These are phyloP conservation scores for Drosophila trichaetosa DNA, from an alignment of 2,888 invertebrate genomes.

Conservation along the genomic window DNA sequence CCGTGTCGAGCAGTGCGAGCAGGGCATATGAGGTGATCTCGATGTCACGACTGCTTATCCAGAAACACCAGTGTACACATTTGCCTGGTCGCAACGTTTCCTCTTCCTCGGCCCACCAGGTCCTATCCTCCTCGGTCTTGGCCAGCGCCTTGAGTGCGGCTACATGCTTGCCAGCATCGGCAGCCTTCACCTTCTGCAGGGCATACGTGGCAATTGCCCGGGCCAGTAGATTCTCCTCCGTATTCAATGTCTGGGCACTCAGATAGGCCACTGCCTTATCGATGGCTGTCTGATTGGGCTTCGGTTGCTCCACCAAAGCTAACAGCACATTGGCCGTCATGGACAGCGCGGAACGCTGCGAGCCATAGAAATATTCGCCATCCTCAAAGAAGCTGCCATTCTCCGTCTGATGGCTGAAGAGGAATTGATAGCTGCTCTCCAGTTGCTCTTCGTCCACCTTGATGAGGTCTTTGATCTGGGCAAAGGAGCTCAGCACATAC, in stretches of 20 bases:
- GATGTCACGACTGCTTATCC: conserved; percentile 77
- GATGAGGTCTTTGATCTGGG: conserved; percentile 89
- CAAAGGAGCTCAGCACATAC: conserved; percentile 91
- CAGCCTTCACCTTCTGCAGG: conserved; percentile 90
- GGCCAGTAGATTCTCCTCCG: conserved; percentile 89
- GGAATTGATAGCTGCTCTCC: conserved; percentile 89
- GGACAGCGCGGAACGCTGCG: conserved; percentile 88
- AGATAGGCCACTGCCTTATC: conserved; percentile 92
- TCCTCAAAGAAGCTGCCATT: conserved; percentile 93
- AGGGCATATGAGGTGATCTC: conserved; percentile 79
- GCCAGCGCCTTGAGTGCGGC: conserved; percentile 86
- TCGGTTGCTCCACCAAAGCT: conserved; percentile 89
- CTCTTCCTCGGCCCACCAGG: conserved; percentile 92
- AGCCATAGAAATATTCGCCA: conserved; percentile 90
- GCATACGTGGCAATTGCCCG: conserved; percentile 92
- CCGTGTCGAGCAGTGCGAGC: conserved; percentile 78
- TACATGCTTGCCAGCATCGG: conserved; percentile 86
- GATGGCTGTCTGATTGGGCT: conserved; percentile 86
- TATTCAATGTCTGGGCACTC: conserved; percentile 86
- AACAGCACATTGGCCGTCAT: conserved; percentile 92
- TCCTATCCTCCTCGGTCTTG: conserved; percentile 87
- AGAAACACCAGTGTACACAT: conserved; percentile 84
- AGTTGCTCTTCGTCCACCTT: conserved; percentile 89
- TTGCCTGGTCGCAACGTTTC: conserved; percentile 77
- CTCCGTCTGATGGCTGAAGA: conserved; percentile 88